Conservation (phyloP, 2,888 invertebrate species). For the Tortrix viridana region DNA sequence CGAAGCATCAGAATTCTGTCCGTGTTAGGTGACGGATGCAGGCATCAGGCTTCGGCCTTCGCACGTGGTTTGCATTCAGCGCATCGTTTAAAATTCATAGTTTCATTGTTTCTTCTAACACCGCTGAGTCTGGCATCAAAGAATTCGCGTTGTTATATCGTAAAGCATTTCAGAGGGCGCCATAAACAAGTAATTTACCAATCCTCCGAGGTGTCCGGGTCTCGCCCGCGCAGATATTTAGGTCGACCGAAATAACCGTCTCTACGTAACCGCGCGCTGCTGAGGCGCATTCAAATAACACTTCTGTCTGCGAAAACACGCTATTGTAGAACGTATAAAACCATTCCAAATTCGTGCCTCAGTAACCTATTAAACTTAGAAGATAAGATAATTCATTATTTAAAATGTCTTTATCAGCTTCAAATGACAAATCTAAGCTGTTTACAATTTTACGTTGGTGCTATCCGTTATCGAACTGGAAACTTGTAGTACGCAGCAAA, state of each 20-base stretch:
- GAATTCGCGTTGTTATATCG: conserved; percentile 39
- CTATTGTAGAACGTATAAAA: conserved; percentile 3
- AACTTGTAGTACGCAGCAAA: conserved; percentile 29
- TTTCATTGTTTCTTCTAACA: conserved; percentile 20
- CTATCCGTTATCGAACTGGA: conserved; percentile 28
- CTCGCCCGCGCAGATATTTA: conserved; percentile 73
- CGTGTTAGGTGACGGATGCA: conserved; percentile 48
- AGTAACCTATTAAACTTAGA: conserved; percentile 33
- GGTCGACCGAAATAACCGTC: conserved; percentile 79
- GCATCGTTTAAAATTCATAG: conserved; percentile 52
- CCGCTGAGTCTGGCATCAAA: conserved; percentile 42
- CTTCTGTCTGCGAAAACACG: conserved; percentile 29
- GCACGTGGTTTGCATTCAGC: conserved; percentile 67
- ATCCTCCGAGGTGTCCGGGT: conserved; percentile 43
- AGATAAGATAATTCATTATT: conserved; percentile 26
- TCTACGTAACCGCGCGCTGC: conserved; percentile 54
- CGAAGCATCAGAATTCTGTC: conserved; percentile 62
- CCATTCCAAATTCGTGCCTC: conserved; percentile 12
- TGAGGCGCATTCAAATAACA: conserved; percentile 28
- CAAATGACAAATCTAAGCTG: conserved; percentile 16
- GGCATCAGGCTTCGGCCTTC: conserved; percentile 61
- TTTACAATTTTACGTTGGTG: conserved; percentile 33
- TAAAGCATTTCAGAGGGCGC: conserved; percentile 42
- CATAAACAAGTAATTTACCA: conserved; percentile 56
- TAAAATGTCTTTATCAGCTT: conserved; percentile 12